Evolutionary conservation across 2,113 vertebrate species (phyloP).

Genomic region (Menidia beryllina): DNA sequence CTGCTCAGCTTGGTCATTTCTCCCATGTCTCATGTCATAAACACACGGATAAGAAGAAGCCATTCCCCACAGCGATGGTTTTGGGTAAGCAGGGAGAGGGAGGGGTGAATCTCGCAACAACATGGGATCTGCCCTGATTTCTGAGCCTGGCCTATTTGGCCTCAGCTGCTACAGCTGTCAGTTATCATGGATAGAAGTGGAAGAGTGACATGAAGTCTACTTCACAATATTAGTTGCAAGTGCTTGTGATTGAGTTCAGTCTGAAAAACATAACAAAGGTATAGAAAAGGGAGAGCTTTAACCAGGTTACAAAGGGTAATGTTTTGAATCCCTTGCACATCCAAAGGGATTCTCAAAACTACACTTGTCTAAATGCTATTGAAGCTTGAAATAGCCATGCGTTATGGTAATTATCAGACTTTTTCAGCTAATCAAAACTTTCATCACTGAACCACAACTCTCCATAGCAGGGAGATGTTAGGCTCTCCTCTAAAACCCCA

Average conservation of each 20-base stretch:
- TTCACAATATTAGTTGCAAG: background rate
- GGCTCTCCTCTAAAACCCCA: too few species aligned
- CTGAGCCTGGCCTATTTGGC: constrained; percentile 66
- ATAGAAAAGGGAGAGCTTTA: background rate
- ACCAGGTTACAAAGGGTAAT: too few species aligned
- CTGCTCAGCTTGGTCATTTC: constrained; percentile 41
- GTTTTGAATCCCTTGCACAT: too few species aligned
- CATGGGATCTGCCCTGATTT: constrained; percentile 77
- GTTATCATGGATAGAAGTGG: constrained; percentile 23
- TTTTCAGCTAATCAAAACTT: background rate
- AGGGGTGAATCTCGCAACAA: constrained; percentile 44
- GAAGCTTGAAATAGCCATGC: background rate
- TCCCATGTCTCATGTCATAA: constrained; percentile 32
- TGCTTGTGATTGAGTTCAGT: constrained; percentile 6
- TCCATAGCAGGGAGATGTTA: background rate
- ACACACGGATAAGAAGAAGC: constrained; percentile 46
- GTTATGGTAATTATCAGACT: background rate
- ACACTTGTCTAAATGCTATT: background rate
- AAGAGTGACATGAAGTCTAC: constrained; percentile 28
- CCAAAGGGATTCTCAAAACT: too few species aligned
- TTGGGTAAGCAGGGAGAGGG: constrained; percentile 28
- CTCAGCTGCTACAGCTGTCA: constrained; percentile 44
- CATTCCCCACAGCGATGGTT: constrained; percentile 33
- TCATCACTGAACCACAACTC: background rate
- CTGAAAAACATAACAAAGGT: background rate